Evolutionary conservation across 2,888 invertebrate species (phyloP).

Genomic region (Polydrusus cervinus): DNA sequence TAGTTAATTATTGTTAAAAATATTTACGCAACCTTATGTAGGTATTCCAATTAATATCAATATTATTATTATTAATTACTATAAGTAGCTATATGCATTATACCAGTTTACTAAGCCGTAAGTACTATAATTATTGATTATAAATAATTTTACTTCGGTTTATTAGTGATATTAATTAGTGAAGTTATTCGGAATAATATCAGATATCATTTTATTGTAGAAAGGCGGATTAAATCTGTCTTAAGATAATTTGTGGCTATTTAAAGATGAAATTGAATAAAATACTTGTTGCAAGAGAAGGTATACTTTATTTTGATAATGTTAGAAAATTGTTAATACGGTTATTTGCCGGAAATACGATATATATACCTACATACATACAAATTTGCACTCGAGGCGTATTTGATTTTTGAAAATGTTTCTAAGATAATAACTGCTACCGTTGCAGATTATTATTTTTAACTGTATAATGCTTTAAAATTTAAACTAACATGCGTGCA

Average conservation of each 20-base stretch:
- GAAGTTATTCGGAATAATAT: not conserved
- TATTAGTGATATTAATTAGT: not conserved
- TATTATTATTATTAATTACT: no score
- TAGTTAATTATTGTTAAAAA: no score
- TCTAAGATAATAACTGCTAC: no score
- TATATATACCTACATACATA: not conserved
- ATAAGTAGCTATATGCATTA: no score
- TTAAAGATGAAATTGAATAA: constrained; percentile 2
- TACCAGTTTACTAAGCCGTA: no score
- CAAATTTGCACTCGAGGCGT: not conserved
- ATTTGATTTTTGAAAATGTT: not conserved
- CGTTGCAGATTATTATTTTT: no score
- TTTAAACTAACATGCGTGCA: no score
- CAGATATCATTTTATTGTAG: constrained; percentile 5
- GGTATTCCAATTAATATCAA: no score
- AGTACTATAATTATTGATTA: no score
- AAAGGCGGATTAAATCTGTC: constrained; percentile 9
- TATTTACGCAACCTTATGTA: no score
- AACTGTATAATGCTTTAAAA: no score
- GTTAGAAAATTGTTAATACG: constrained; percentile 11
- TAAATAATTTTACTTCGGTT: not conserved
- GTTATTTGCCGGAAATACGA: constrained; percentile 21
- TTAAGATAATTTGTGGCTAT: not conserved
- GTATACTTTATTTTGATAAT: constrained; percentile 2
- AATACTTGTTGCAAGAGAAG: constrained; percentile 3